These are phyloP conservation scores for Phytoseiulus persimilis DNA, from an alignment of 2,888 invertebrate species.

Conservation along the genomic window DNA sequence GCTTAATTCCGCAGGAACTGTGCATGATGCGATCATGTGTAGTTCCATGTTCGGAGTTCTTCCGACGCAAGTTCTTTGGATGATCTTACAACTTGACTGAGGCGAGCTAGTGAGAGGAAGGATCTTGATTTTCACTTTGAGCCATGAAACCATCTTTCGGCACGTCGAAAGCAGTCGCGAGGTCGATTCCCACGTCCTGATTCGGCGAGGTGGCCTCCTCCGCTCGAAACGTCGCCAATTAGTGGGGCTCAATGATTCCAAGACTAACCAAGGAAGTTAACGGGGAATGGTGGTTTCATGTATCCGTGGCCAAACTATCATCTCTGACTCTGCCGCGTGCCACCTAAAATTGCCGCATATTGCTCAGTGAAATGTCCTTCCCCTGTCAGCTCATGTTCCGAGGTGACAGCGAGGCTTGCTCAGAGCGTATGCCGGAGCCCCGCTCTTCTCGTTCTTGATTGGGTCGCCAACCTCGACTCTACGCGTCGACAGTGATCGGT, in stretches of 20 bases:
- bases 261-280: not conserved
- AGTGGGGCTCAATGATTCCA: not conserved
- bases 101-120: not conserved
- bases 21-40: not conserved
- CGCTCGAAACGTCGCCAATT: not conserved
- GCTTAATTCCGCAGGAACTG: not conserved
- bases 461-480: too few species aligned
- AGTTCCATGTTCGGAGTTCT: not conserved
- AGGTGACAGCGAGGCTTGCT: too few species aligned
- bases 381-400: too few species aligned
- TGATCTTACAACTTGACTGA: not conserved
- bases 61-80: not conserved
- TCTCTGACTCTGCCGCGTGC: too few species aligned
- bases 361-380: too few species aligned
- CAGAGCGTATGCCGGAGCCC: too few species aligned
- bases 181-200: constrained; percentile 5
- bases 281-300: too few species aligned
- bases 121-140: not conserved
- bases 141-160: not conserved
- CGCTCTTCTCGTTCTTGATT: too few species aligned
- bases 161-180: not conserved
- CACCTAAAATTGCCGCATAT: too few species aligned
- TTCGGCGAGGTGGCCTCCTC: not conserved
- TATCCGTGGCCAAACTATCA: too few species aligned
- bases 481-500: too few species aligned